Percentiles rank a stretch among this genome's conserved stretches.
Conservation (phyloP, 2,888 invertebrate genomes). For the Pardosa pseudoannulata region DNA sequence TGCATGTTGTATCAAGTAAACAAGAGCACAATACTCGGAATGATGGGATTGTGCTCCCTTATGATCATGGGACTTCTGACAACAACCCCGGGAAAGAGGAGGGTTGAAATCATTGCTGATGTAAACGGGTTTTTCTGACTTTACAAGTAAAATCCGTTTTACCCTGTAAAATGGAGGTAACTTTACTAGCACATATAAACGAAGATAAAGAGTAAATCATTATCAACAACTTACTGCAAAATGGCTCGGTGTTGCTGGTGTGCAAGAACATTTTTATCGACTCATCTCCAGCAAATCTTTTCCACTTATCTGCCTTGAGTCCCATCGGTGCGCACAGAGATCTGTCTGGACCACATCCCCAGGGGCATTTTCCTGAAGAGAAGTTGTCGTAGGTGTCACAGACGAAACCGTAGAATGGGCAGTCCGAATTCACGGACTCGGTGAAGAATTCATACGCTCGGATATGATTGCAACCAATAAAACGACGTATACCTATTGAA, state of each 20-base stretch:
- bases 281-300: slow-evolving; percentile 76
- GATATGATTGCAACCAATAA: slow-evolving; percentile 91
- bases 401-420: slow-evolving; percentile 87
- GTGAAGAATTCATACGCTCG: slow-evolving; percentile 89
- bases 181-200: too few species aligned
- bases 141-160: too few species aligned
- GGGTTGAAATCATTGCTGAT: too few species aligned
- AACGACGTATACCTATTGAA: slow-evolving; percentile 82
- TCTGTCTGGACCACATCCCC: slow-evolving; percentile 75
- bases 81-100: too few species aligned
- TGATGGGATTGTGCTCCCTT: too few species aligned
- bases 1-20: too few species aligned
- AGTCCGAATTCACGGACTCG: slow-evolving; percentile 87
- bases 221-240: slow-evolving; percentile 86
- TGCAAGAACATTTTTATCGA: slow-evolving; percentile 84
- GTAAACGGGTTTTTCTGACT: too few species aligned
- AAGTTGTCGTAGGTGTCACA: slow-evolving; percentile 86
- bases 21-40: too few species aligned
- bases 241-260: slow-evolving; percentile 85
- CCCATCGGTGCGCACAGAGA: slow-evolving; percentile 77
- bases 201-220: too few species aligned
- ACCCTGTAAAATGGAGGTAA: too few species aligned
- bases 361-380: slow-evolving; percentile 77
- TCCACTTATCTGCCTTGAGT: slow-evolving; percentile 76
- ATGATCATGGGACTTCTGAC: too few species aligned